Percentiles rank a stretch among this genome's conserved stretches.
phyloP scores from a whole-genome alignment of 2,797 vertebrate genomes.

The Ambastaia sidthimunki region DNA sequence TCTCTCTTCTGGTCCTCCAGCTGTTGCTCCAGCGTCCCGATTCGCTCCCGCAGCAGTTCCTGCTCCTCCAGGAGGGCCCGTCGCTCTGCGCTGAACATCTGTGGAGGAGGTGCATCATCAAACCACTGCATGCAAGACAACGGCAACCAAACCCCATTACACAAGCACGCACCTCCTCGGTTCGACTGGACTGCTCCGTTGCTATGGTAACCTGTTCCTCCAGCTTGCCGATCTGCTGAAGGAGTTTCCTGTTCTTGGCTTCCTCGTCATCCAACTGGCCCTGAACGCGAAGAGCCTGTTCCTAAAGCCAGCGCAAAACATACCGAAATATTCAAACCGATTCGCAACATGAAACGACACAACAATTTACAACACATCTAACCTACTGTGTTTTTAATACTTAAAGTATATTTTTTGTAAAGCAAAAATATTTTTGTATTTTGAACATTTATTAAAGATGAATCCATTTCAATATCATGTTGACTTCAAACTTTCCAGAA shows the following conservation, averaged over 20 bases:
- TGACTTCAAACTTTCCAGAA: no score
- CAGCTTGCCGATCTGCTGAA: conserved; percentile 85
- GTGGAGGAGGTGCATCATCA: background rate
- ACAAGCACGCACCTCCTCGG: conserved; percentile 69
- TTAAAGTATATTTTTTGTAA: no score
- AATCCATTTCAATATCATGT: no score
- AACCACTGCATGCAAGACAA: background rate
- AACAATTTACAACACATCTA: no score
- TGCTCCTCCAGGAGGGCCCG: conserved; percentile 77
- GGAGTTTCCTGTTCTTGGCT: conserved; percentile 84
- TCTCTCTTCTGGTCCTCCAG: conserved; percentile 73
- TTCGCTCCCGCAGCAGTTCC: conserved; percentile 75
- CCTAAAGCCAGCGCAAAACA: conserved; percentile 71
- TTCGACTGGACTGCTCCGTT: conserved; percentile 75
- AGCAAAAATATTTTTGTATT: no score
- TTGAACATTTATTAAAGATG: no score
- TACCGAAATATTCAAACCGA: background rate
- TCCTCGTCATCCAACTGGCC: conserved; percentile 86
- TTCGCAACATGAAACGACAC: background rate
- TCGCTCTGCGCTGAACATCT: conserved; percentile 85
- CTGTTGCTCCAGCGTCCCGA: conserved; percentile 78
- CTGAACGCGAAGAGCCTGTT: conserved; percentile 82
- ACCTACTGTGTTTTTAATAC: no score
- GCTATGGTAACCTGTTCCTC: conserved; percentile 85
- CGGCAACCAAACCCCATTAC: background rate